Evolutionary conservation across 2,888 invertebrate species (phyloP).

Genomic region (Phanerotoma sp.): DNA sequence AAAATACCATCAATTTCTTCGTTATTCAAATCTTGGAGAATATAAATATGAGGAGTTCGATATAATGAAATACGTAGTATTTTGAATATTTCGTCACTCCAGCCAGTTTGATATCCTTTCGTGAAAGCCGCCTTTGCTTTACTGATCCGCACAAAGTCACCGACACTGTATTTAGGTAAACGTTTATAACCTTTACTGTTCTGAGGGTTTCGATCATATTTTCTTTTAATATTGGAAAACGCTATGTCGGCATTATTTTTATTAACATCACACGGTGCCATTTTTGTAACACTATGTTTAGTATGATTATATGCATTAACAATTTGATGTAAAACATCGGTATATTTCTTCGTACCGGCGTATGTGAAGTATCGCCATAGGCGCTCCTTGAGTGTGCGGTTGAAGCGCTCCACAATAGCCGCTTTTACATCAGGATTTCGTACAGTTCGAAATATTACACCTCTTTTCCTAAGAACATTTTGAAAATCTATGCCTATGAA

Average conservation of each 20-base stretch:
- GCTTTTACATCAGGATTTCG: too few species aligned
- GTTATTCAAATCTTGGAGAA: not conserved
- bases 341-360: too few species aligned
- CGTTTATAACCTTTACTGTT: too few species aligned
- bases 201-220: too few species aligned
- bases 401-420: too few species aligned
- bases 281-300: not conserved
- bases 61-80: too few species aligned
- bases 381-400: too few species aligned
- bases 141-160: not conserved
- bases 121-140: not conserved
- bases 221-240: too few species aligned
- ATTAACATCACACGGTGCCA: not conserved
- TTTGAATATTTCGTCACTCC: too few species aligned
- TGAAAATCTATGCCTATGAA: not conserved
- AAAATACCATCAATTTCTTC: not conserved
- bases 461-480: not conserved
- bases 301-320: not conserved
- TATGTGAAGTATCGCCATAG: too few species aligned
- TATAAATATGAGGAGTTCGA: not conserved
- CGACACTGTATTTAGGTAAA: not conserved
- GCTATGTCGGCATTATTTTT: not conserved
- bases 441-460: not conserved
- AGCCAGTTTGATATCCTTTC: too few species aligned
- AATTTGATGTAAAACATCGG: too few species aligned